phyloP scores from a whole-genome alignment of 2,797 vertebrate genomes.

The Pangasius mekongensis region DNA sequence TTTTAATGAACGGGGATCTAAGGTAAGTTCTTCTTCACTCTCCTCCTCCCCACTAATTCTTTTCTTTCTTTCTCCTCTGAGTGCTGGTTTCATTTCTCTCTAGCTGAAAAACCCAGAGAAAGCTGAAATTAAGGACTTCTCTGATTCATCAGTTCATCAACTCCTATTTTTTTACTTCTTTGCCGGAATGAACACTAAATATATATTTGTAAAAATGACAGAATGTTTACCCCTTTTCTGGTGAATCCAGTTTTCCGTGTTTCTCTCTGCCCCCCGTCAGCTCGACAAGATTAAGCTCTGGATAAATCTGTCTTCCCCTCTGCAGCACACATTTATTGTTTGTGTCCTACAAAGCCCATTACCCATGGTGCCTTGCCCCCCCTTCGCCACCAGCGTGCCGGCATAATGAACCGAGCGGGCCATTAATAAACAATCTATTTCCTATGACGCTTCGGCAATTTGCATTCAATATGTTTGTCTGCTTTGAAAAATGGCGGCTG shows the following conservation, averaged over 20 bases:
- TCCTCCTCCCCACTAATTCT: slow-evolving; percentile 30
- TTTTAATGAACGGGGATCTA: slow-evolving; percentile 98
- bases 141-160: background rate
- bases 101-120: slow-evolving; percentile 27
- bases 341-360: slow-evolving; percentile 55
- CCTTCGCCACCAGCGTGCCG: slow-evolving; percentile 52
- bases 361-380: slow-evolving; percentile 52
- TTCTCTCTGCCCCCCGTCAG: slow-evolving; percentile 47
- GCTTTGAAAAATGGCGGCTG: slow-evolving; percentile 77
- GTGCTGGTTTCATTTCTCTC: slow-evolving; percentile 37
- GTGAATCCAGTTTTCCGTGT: background rate
- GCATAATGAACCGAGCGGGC: slow-evolving; percentile 79
- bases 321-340: slow-evolving; percentile 62
- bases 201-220: background rate
- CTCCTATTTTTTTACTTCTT: background rate
- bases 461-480: slow-evolving; percentile 84
- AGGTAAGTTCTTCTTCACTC: slow-evolving; percentile 83
- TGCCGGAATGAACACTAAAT: background rate
- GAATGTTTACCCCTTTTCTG: background rate
- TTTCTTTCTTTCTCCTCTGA: slow-evolving; percentile 12
- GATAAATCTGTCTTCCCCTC: slow-evolving; percentile 72
- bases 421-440: slow-evolving; percentile 86
- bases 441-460: slow-evolving; percentile 81
- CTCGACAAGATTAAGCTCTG: slow-evolving; percentile 74
- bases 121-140: slow-evolving; percentile 6